Base-by-base conservation (phyloP, 2,888 invertebrate species). In the Mesorhabditis sp. region DNA sequence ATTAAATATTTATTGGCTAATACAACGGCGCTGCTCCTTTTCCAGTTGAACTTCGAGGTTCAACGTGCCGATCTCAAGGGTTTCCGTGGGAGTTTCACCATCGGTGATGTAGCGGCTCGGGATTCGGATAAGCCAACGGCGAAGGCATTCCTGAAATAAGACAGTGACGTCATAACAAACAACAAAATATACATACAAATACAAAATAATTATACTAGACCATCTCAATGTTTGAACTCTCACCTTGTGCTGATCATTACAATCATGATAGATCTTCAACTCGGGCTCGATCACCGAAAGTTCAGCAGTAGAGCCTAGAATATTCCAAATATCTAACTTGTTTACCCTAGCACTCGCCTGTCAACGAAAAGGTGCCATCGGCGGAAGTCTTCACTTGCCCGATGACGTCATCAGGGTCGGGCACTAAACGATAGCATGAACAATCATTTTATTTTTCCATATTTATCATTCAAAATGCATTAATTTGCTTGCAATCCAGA, bases 261-360 rank as follows among this genome's bases (percentile, higher is more conserved):
- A 85, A 69, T 80, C 75, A 70, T 84, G 83, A 71, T 82, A 84
- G 66, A 85, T 83, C 63, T 82, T 72, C 45, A 85, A 62, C 61
- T 81, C 78, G 6, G 85, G 84, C 64, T 85, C 85, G 67, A 85
- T 85, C 65, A 77, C 76, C n/a, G 83, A 81, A 63, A 82, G 45
- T 66, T 85, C 85, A 72, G 77, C 77, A 4, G 83, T 79, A 7
- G 80, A 79, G 7, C 85, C 58, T 50, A 10, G n/a, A 50, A 50
- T 50, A 13, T 50, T 50, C 7, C 7, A 50, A 13, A n/a, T 13
- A 50, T 50, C n/a, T 50, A n/a, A 50, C 7, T 50, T 50, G 7
- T 10, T 13, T 13, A 13, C 58, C 7, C 7, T 50, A n/a, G n/a
- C 7, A 10, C 58, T 50, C 58, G n/a, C 58, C 84, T 41, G 72